These are phyloP conservation scores for Scophthalmus maximus DNA, from an alignment of 2,113 vertebrate species.

Conservation along the genomic window DNA sequence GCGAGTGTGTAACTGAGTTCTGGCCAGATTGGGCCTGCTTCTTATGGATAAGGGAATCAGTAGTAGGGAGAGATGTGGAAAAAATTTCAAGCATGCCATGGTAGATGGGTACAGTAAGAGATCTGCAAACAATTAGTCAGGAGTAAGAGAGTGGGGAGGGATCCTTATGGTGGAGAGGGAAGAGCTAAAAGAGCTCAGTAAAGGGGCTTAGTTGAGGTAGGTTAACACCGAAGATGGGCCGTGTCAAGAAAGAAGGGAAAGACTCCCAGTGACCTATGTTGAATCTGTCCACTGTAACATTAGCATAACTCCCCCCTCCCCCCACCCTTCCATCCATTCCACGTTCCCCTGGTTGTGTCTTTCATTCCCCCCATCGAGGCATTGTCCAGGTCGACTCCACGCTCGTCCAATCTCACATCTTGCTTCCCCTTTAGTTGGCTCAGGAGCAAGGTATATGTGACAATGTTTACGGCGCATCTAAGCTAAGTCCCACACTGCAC, in stretches of 20 bases:
- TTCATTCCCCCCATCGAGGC: conserved; percentile 72
- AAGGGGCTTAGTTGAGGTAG: conserved; percentile 71
- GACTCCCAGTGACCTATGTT: conserved; percentile 51
- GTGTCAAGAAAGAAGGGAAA: conserved; percentile 49
- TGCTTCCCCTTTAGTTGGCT: conserved; percentile 61
- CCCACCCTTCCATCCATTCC: conserved; percentile 38
- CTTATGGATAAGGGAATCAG: conserved; percentile 59
- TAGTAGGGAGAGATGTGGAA: conserved; percentile 55
- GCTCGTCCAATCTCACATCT: conserved; percentile 76
- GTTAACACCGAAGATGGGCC: conserved; percentile 65
- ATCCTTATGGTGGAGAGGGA: conserved; percentile 46
- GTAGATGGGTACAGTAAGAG: conserved; percentile 66
- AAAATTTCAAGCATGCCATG: conserved; percentile 72
- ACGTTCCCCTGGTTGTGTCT: conserved; percentile 54
- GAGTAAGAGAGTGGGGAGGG: conserved; percentile 56
- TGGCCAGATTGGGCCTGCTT: conserved; percentile 59
- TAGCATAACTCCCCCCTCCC: conserved; percentile 37
- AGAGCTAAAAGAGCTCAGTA: conserved; percentile 64
- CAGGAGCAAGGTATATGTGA: conserved; percentile 53
- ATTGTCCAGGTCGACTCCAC: conserved; percentile 73
- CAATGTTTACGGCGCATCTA: conserved; percentile 49
- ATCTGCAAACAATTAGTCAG: conserved; percentile 68
- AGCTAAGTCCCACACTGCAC: conserved; percentile 67
- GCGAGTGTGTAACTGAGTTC: conserved; percentile 57
- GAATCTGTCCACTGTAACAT: conserved; percentile 62